Conservation (phyloP, 2,113 vertebrate species). For the Tympanuchus pallidicinctus region DNA sequence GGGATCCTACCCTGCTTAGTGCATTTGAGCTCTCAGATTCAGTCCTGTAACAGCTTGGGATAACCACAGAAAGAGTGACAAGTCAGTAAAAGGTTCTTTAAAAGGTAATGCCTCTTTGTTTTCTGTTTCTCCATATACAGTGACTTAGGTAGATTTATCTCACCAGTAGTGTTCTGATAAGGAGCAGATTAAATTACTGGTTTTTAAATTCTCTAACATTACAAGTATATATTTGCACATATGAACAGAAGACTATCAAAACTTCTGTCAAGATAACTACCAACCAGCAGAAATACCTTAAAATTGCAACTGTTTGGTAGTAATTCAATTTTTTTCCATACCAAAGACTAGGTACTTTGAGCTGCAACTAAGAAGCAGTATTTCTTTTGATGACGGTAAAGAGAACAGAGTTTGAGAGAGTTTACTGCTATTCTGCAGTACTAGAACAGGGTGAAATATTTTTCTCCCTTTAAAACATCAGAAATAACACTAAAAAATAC, state of each 20-base stretch:
- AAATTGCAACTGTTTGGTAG: not conserved
- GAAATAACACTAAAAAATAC: not conserved
- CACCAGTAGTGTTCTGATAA: not conserved
- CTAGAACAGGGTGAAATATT: not conserved
- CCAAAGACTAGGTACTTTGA: not conserved
- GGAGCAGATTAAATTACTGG: not conserved
- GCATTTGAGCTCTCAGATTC: not conserved
- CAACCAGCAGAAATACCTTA: not conserved
- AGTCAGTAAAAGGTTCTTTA: not conserved
- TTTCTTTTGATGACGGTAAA: not conserved
- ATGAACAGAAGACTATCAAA: not conserved
- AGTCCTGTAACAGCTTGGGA: not conserved
- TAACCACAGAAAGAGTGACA: not conserved
- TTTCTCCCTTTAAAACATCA: not conserved
- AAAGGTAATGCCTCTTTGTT: not conserved
- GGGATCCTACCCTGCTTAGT: not conserved
- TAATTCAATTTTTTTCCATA: not conserved
- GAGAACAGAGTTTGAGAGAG: not conserved
- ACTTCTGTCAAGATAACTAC: not conserved
- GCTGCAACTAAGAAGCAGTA: not conserved
- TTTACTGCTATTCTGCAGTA: not conserved
- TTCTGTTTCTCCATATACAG: not conserved
- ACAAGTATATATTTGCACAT: not conserved
- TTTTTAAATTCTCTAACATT: not conserved
- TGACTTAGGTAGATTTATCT: not conserved